These are phyloP conservation scores for Volucella zonaria DNA, from an alignment of 2,888 invertebrate species.

Conservation along the genomic window DNA sequence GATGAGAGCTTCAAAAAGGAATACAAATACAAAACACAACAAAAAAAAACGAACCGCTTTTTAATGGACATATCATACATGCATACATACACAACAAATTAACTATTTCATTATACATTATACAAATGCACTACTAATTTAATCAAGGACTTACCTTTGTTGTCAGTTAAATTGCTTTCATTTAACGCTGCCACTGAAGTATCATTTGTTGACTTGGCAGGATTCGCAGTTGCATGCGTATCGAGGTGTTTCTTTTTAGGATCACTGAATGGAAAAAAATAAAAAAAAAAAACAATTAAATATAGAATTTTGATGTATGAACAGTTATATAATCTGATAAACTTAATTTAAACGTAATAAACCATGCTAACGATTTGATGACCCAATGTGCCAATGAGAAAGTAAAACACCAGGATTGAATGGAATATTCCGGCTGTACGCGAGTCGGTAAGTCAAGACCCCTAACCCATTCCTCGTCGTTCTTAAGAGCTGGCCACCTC, in stretches of 20 bases:
- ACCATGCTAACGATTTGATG: too few relatives aligned
- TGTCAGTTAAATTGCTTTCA: conserved; percentile 81
- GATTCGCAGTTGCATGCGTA: conserved; percentile 75
- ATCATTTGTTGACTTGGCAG: conserved; percentile 77
- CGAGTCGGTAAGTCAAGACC: too few relatives aligned
- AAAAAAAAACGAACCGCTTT: conserved; percentile 7
- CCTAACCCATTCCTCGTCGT: too few relatives aligned
- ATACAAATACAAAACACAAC: conserved; percentile 15
- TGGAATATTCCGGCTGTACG: too few relatives aligned
- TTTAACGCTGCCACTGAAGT: conserved; percentile 66
- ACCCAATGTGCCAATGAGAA: too few relatives aligned
- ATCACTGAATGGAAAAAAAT: conserved; percentile 77
- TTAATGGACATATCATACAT: conserved; percentile 26
- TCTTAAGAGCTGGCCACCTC: too few relatives aligned
- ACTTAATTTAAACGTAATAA: neutral
- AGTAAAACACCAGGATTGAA: too few relatives aligned
- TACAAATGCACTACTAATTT: neutral
- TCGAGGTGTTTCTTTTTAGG: conserved; percentile 81
- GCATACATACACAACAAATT: neutral
- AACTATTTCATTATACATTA: conserved; percentile 3
- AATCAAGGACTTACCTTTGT: conserved; percentile 83
- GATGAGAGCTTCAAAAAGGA: neutral
- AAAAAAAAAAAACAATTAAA: conserved; percentile 12
- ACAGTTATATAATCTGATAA: neutral
- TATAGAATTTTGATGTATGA: conserved; percentile 7